phyloP scores from a whole-genome alignment of 1,140 invertebrate species.

The Drosophila eugracilis region DNA sequence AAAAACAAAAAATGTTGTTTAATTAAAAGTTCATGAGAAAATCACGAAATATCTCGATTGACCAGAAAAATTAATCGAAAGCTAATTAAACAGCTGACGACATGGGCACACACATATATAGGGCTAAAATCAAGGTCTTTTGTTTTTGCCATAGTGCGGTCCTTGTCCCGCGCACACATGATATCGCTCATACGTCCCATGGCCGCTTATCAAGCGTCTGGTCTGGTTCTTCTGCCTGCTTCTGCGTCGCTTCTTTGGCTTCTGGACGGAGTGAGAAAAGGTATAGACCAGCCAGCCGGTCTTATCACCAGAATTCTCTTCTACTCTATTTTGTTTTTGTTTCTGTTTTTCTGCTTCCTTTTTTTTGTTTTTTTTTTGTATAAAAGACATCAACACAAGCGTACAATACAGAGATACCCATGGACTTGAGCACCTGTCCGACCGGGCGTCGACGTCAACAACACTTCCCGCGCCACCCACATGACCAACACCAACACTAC shows the following conservation, averaged over 20 bases:
- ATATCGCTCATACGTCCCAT: conserved; percentile 47
- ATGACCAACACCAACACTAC: conserved; percentile 44
- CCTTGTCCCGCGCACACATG: conserved; percentile 5
- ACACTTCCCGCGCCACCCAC: conserved; percentile 53
- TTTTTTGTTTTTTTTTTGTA: conserved; percentile 2
- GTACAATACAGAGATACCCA: conserved; percentile 37
- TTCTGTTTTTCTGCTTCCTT: neutral
- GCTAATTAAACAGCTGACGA: conserved; percentile 78
- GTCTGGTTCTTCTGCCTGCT: conserved; percentile 38
- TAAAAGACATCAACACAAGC: conserved; percentile 22
- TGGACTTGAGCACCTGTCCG: conserved; percentile 58
- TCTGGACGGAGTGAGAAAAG: conserved; percentile 18
- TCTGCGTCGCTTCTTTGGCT: conserved; percentile 50
- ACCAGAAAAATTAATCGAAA: conserved; percentile 70
- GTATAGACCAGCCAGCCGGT: conserved; percentile 32
- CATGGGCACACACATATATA: conserved; percentile 19
- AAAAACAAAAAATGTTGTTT: conserved; percentile 5
- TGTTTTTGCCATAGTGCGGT: conserved; percentile 37
- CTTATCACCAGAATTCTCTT: conserved; percentile 41
- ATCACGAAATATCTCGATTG: conserved; percentile 28
- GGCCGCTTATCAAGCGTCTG: conserved; percentile 53
- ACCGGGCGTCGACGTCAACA: conserved; percentile 38
- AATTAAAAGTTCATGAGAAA: conserved; percentile 43
- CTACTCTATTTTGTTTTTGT: neutral
- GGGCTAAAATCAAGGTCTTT: conserved; percentile 51